Evolutionary conservation across 2,888 invertebrate species (phyloP), one percentile per base, ranked within the genome.

Genomic region (Melinopterus prodromus): DNA sequence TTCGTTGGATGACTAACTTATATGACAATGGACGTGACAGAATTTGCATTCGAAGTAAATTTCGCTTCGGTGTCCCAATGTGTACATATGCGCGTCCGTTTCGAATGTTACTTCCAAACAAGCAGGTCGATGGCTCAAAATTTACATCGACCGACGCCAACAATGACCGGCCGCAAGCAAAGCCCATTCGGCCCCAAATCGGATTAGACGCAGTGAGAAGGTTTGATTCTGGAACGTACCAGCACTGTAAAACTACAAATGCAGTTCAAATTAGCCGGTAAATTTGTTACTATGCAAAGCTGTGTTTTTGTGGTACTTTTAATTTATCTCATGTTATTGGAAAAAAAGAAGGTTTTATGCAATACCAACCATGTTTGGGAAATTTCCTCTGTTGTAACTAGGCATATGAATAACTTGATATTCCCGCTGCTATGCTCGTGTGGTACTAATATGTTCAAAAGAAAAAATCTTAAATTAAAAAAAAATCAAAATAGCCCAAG

Each of bases 241-340:
- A 53, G 53, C 53, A 53, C 7, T 53, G 53, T 53, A 12, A 53
- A 53, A 12, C 12, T 53, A 12, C 9, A 53, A 53, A 12, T 12
- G 53, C 53, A 9, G 53, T 53, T 53, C 12, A 53, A 53, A 72
- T 72, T 72, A 72, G 72, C 16, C 2, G 72, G 16, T 36, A 71
- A 71, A 14, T 53, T 53, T 53, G 53, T 9, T 12, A 1, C 3
- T 53, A 6, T 12, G 53, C 53, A 53, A n/a, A 12, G 12, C 9
- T 53, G 53, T 12, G 53, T 53, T 53, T 53, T 12, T 12, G 53
- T 7, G 53, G 7, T 53, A 53, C 12, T 53, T 53, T 53, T 7
- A 7, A 12, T 53, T 53, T 53, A 9, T 7, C 9, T 3, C 12
- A 53, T 9, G 1, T 53, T 26, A 26, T 53, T 53, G 12, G n/a